Percentiles rank a stretch among this genome's conserved stretches.
Conservation (phyloP, 2,797 vertebrate species). For the Masticophis lateralis region DNA sequence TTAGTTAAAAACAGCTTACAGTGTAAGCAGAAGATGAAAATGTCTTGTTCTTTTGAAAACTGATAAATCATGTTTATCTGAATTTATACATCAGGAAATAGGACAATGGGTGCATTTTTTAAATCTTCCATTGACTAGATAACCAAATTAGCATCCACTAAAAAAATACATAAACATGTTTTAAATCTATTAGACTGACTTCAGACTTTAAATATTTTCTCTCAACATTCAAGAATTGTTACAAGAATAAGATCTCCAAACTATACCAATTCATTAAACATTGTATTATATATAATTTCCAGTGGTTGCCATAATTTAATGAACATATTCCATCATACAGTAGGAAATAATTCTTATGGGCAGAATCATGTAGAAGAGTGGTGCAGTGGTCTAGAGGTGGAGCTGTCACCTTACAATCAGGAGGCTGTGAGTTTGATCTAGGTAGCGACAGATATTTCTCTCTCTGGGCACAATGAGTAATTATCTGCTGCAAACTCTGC, state of each 20-base stretch:
- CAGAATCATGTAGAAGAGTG: not conserved
- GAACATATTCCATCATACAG: not conserved
- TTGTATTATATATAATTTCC: not conserved
- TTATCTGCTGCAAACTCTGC: too few relatives aligned
- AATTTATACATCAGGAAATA: not conserved
- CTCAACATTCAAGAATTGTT: not conserved
- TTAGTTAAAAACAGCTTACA: fast-evolving
- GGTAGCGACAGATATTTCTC: too few relatives aligned
- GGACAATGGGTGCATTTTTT: conserved; percentile 14
- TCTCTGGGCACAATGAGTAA: too few relatives aligned
- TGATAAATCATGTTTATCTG: conserved; percentile 11
- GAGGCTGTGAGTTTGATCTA: too few relatives aligned
- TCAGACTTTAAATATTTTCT: not conserved
- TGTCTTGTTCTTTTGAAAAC: not conserved
- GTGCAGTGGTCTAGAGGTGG: too few relatives aligned
- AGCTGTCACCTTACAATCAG: too few relatives aligned
- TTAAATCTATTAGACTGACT: not conserved
- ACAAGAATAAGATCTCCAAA: conserved; percentile 18
- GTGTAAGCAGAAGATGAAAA: not conserved
- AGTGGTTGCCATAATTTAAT: not conserved
- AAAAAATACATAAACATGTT: not conserved
- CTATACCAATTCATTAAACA: not conserved
- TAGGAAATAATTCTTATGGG: not conserved
- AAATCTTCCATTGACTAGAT: conserved; percentile 1
- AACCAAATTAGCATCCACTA: conserved; percentile 35